A percentile compares a stretch with the other conserved stretches of the same genome.
These are phyloP conservation scores for Nothoprocta perdicaria DNA, from an alignment of 2,113 vertebrate species.

Conservation along the genomic window DNA sequence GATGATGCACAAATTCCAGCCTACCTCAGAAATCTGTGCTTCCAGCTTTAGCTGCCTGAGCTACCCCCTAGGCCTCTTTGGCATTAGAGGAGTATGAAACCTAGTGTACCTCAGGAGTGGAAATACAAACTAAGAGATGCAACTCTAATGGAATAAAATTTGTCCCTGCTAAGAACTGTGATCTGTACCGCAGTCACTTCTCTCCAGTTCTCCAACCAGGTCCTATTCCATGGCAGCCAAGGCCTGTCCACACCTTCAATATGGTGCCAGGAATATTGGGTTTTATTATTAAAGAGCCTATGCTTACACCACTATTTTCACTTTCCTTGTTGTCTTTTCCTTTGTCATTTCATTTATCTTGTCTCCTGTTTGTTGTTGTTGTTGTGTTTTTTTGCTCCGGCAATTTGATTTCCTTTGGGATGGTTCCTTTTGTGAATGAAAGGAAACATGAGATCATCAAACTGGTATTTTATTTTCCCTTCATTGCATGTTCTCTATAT, in stretches of 20 bases:
- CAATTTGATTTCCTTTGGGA: neutral
- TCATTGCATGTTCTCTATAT: slow-evolving; percentile 67
- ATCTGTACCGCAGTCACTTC: neutral
- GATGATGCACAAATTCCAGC: neutral
- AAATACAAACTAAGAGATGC: neutral
- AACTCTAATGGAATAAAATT: neutral
- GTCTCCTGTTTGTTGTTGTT: slow-evolving; percentile 28
- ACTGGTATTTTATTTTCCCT: slow-evolving; percentile 43
- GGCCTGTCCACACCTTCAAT: neutral
- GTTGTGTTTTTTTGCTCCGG: slow-evolving; percentile 19
- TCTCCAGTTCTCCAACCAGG: neutral
- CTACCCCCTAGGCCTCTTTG: neutral
- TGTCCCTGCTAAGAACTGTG: neutral
- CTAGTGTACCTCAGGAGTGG: neutral
- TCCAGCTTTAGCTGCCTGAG: neutral
- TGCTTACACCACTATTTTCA: slow-evolving; percentile 44
- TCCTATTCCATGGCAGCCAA: neutral
- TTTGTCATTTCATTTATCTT: slow-evolving; percentile 46
- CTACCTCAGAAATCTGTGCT: slow-evolving; percentile 40
- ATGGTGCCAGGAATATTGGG: neutral
- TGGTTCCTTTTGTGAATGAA: slow-evolving; percentile 56
- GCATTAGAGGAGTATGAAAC: neutral
- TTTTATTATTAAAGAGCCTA: slow-evolving; percentile 43
- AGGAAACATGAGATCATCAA: slow-evolving; percentile 51
- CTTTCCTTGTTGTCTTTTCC: slow-evolving; percentile 9